Percentiles rank a stretch among this genome's conserved stretches.
Conservation (phyloP, 1,140 invertebrate genomes). For the Achroia grisella region DNA sequence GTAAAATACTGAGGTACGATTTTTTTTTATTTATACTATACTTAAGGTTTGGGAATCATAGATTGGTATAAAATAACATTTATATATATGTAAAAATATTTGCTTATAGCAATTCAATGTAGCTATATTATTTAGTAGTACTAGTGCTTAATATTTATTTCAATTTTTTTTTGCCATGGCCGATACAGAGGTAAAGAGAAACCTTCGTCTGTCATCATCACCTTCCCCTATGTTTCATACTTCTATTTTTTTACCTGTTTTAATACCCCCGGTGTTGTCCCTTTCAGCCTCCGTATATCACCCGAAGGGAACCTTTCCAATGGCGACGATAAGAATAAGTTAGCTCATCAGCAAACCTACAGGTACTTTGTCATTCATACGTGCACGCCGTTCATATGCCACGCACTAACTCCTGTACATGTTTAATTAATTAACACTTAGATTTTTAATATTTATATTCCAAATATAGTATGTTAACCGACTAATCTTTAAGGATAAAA, state of each 20-base stretch:
- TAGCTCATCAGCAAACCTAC: slow-evolving; percentile 88
- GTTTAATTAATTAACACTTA: slow-evolving; percentile 9
- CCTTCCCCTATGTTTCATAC: slow-evolving; percentile 27
- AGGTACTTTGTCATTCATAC: slow-evolving; percentile 75
- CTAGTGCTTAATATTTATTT: slow-evolving; percentile 23
- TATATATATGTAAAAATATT: too few relatives aligned
- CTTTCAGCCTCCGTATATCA: slow-evolving; percentile 71
- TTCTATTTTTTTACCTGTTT: slow-evolving; percentile 28
- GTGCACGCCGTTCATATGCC: slow-evolving; percentile 37
- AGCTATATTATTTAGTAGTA: not conserved
- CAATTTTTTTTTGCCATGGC: slow-evolving; percentile 48
- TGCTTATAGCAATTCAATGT: not conserved
- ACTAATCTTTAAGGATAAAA: too few relatives aligned
- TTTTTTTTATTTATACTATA: too few relatives aligned
- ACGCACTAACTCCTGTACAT: slow-evolving; percentile 22
- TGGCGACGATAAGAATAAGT: slow-evolving; percentile 80
- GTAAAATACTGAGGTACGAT: too few relatives aligned
- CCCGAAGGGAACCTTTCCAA: slow-evolving; percentile 68
- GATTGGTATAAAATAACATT: too few relatives aligned
- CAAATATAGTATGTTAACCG: too few relatives aligned
- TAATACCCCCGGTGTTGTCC: slow-evolving; percentile 65
- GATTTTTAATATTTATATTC: not conserved
- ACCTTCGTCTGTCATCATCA: slow-evolving; percentile 27
- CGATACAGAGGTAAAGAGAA: slow-evolving; percentile 62
- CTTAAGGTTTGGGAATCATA: too few relatives aligned